These are phyloP conservation scores for Luperina testacea DNA, from an alignment of 2,888 invertebrate species.

Conservation along the genomic window DNA sequence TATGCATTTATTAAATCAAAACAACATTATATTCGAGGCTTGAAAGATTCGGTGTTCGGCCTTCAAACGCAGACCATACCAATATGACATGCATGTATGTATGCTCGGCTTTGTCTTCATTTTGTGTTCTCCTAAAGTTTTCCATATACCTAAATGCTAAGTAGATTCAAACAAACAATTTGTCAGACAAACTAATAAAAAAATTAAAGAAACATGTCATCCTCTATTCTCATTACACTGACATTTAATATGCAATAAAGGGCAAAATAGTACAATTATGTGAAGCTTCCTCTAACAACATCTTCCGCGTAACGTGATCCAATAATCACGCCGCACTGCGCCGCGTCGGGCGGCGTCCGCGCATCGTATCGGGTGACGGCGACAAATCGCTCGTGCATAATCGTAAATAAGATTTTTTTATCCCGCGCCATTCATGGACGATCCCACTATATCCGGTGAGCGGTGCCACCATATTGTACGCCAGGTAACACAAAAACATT, in stretches of 20 bases:
- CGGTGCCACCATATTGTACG: conserved; percentile 82
- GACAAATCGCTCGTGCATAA: conserved; percentile 89
- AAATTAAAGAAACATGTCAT: conserved; percentile 16
- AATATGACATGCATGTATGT: not conserved
- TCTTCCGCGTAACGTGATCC: conserved; percentile 84
- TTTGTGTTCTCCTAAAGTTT: not conserved
- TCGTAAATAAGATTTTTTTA: conserved; percentile 87
- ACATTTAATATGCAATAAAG: conserved; percentile 61
- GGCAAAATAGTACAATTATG: conserved; percentile 62
- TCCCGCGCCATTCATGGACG: conserved; percentile 79
- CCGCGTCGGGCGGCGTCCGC: conserved; percentile 73
- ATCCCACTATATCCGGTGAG: conserved; percentile 86
- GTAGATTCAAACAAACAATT: not conserved
- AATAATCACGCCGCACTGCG: conserved; percentile 79
- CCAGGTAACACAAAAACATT: conserved; percentile 82
- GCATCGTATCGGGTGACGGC: conserved; percentile 84
- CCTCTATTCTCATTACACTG: conserved; percentile 40
- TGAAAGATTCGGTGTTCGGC: not conserved
- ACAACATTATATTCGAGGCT: conserved; percentile 20
- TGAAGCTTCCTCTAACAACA: conserved; percentile 72
- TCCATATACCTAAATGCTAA: not conserved
- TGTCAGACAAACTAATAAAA: not conserved
- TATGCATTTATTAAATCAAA: conserved; percentile 37
- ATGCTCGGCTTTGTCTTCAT: not conserved
- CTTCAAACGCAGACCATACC: not conserved